Base-by-base conservation (phyloP, 2,113 vertebrate genomes). In the Apeltes quadracus region DNA sequence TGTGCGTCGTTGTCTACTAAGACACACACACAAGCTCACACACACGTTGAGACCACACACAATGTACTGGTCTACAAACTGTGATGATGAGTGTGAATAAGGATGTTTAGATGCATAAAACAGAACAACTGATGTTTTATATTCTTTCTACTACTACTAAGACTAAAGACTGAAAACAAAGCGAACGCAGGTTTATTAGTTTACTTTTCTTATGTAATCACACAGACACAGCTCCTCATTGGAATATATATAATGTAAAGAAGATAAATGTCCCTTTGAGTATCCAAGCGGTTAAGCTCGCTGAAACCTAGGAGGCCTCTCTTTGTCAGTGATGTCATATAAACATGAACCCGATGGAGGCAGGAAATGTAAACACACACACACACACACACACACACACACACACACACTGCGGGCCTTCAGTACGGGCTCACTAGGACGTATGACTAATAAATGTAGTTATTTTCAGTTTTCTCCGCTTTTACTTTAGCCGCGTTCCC, bases 41-140 rank as follows among this genome's bases (percentile, higher is more conserved):
- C 43, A 44, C 39, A 41, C 56, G 38, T 22, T 25, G 8, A 55
- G 82, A 76, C 78, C 77, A 81, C 77, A 85, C 80, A 76, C 44
- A 32, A 54, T 1, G 51, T 0, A 25, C 36, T 59, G 72, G 43
- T 58, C 75, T 56, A 61, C 83, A 23, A 43, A n/a, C 4, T 50
- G 39, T 2, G 18, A 54, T 36, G 44, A 48, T n/a, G 50, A 34
- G 32, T 7, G 32, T 34, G 32, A 34, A 34, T 34, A 34, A 34
- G 2, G 3, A 34, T 6, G 32, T 34, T 1, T 34, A 34, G 7
- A 34, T 4, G 32, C 6, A 0, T 1, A 34, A 34, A 6, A 34
- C 32, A 34, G 5, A 34, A 34, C 5, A 34, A 7, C 32, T 34
- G 32, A 34, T 34, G 39, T 14, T 43, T 16, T 43, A 3, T 16